Evolutionary conservation across 2,113 vertebrate species (phyloP), one percentile per base, ranked within the genome.

Genomic region (Ammodytes dubius): DNA sequence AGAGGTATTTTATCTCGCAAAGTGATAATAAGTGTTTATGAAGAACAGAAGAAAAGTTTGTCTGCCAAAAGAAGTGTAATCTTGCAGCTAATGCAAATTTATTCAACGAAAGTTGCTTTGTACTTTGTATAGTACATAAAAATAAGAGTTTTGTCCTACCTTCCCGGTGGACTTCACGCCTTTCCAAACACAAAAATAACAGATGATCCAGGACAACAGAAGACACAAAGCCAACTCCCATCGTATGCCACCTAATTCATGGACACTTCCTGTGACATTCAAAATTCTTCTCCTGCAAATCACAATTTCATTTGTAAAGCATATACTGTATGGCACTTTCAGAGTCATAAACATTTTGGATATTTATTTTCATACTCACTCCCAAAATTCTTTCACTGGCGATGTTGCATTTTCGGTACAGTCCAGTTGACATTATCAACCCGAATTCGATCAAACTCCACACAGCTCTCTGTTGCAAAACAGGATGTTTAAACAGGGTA

Each of bases 381-480:
- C 98, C 98, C 98, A 99, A 94, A 99, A 99, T 81, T 99, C 98
- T 81, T 93, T 96, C 81, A 97, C 95, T 13, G 98, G 95, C 0
- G 97, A 99, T 1, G 97, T 97, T 85, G 94, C 80, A 5, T 99
- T 98, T 7, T 70, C 85, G 5, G 87, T 1, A 81, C 5, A 39
- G 90, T 96, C 57, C n/a, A 84, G 53, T 96, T 95, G 40, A 83
- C 64, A 64, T 65, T 37, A 83, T 73, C 70, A 43, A 80, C 89
- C 70, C 87, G 27, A 27, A 27, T 85, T 65, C 35, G 19, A 69
- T 92, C 76, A 92, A 96, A 95, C 88, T 97, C 96, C 82, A 96
- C 86, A 87, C 98, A 99, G 14, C 89, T 92, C 35, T 95, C 98
- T 99, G 75, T 82, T 53, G 71, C 2, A 79, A 74, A 79, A 64